Conservation (phyloP, 2,113 vertebrate genomes). For the Chloebia gouldiae region DNA sequence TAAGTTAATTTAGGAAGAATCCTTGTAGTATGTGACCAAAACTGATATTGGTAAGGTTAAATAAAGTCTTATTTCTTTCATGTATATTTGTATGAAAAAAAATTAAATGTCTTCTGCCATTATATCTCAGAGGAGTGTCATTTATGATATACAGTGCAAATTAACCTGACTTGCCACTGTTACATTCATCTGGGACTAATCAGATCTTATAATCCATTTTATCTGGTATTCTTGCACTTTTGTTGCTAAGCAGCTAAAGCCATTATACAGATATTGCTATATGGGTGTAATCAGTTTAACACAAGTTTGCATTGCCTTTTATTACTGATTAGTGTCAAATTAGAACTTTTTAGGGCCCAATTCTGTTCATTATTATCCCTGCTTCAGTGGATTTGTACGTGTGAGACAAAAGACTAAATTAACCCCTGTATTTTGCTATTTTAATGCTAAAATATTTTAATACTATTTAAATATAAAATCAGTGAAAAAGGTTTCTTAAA, state of each 20-base stretch:
- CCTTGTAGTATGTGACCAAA: not conserved
- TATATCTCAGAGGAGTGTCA: constrained; percentile 6
- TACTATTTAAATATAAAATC: not conserved
- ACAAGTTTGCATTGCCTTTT: constrained; percentile 59
- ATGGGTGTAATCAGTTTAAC: constrained; percentile 64
- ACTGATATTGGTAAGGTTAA: not conserved
- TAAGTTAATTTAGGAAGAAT: not conserved
- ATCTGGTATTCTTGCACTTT: constrained; percentile 31
- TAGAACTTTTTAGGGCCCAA: constrained; percentile 38
- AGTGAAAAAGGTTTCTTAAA: not conserved
- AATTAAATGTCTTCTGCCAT: not conserved
- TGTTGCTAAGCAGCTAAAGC: constrained; percentile 73
- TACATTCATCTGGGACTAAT: constrained; percentile 54
- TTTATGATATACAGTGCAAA: constrained; percentile 60
- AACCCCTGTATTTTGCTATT: not conserved
- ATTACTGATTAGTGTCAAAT: constrained; percentile 62
- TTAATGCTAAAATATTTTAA: constrained; percentile 17
- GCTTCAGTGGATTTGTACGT: not conserved
- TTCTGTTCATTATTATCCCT: constrained; percentile 26
- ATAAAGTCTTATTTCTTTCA: not conserved
- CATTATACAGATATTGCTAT: constrained; percentile 46
- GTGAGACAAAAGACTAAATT: not conserved
- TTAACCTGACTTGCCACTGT: constrained; percentile 46
- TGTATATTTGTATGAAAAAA: not conserved
- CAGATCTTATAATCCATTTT: constrained; percentile 64